Percentiles rank a stretch among this genome's conserved stretches.
Conservation (phyloP, 2,888 invertebrate genomes). For the Acleris holmiana region DNA sequence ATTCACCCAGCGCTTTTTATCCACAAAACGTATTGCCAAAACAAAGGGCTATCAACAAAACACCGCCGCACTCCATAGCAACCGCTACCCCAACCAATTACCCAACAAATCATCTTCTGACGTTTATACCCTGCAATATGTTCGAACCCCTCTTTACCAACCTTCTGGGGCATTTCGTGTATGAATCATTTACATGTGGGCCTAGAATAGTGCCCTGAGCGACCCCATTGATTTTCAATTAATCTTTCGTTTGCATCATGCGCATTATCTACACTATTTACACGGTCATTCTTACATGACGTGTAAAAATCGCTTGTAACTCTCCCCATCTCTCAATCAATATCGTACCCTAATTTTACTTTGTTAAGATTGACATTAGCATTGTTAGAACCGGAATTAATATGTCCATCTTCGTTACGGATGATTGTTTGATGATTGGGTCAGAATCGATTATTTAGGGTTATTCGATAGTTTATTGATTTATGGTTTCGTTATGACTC, state of each 20-base stretch:
- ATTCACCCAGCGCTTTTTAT: conserved; percentile 9
- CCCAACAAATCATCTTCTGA: conserved; percentile 82
- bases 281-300: conserved; percentile 72
- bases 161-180: conserved; percentile 61
- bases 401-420: conserved; percentile 79
- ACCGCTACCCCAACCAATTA: conserved; percentile 78
- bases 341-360: conserved; percentile 50
- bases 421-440: conserved; percentile 78
- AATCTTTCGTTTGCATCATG: conserved; percentile 78
- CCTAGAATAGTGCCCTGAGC: conserved; percentile 58
- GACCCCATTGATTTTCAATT: conserved; percentile 82
- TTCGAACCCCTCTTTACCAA: conserved; percentile 64
- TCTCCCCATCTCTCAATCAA: conserved; percentile 38
- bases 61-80: conserved; percentile 63
- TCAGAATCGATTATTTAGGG: conserved; percentile 76
- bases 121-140: conserved; percentile 82
- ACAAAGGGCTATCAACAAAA: conserved; percentile 76
- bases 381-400: conserved; percentile 59
- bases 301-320: conserved; percentile 60
- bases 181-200: conserved; percentile 79
- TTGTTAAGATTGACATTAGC: conserved; percentile 51
- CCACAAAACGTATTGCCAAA: conserved; percentile 56
- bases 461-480: conserved; percentile 76
- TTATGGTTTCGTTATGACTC: conserved; percentile 75
- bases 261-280: conserved; percentile 81